Conservation (phyloP, 2,797 vertebrate species). For the Syngnathus acus region DNA sequence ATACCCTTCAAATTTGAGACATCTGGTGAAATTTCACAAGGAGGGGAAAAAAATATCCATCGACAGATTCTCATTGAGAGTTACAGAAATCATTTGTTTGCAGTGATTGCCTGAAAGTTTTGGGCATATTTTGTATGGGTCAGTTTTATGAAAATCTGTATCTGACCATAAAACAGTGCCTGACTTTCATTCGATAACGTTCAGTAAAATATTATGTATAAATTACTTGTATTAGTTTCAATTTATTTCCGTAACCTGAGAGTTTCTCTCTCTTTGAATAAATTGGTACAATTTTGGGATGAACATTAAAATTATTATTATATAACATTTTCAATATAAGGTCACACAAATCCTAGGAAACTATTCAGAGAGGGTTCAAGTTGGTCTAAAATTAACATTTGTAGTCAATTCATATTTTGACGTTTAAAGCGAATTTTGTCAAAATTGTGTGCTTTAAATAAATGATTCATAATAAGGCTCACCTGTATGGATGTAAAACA, state of each 20-base stretch:
- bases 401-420: too few species aligned
- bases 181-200: neutral
- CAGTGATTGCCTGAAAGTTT: neutral
- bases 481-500: slow-evolving; percentile 27
- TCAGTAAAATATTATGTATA: neutral
- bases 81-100: neutral
- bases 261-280: neutral
- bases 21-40: neutral
- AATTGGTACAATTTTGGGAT: neutral
- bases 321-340: too few species aligned
- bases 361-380: neutral
- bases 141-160: neutral
- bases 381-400: neutral
- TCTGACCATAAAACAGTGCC: neutral
- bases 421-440: neutral
- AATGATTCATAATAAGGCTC: slow-evolving; percentile 21
- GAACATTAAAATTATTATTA: neutral
- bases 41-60: neutral
- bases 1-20: neutral
- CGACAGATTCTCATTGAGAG: neutral
- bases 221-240: neutral
- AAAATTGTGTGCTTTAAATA: neutral
- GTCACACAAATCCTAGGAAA: neutral
- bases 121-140: neutral
- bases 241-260: neutral